Evolutionary conservation across 2,888 invertebrate genomes (phyloP), one percentile per base, ranked within the genome.

Genomic region (Brachypterus glaber): DNA sequence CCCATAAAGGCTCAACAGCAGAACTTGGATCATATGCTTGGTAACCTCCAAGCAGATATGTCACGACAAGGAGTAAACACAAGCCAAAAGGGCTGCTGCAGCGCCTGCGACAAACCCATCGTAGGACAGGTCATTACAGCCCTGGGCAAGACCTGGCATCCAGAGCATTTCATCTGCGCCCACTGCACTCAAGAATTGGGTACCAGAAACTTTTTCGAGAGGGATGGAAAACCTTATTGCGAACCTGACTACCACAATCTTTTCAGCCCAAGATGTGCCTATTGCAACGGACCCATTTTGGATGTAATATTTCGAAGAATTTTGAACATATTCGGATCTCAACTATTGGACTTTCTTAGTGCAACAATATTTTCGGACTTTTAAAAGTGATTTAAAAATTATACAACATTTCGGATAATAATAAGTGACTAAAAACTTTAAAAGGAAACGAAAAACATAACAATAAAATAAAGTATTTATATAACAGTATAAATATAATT

Each of bases 11-110:
- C 67, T 39, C 69, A 58, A 30, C 63, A 63, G 43, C 60, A 62
- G 47, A 73, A 74, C 60, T 63, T 74, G 58, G 74, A 74, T 70
- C 72, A 69, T 67, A 93, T 93, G 92, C 83, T 93, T 67, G 92
- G 91, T 53, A 88, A 83, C 52, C 75, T 91, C 54, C 91, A 93
- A 64, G 89, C 88, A 64, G 93, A 96, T 74, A 93, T 97, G 93
- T 91, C 86, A 71, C 86, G 92, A 64, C 97, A 97, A 76, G 97
- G 97, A 69, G 91, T 97, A 48, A 93, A 86, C 67, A 96, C 96
- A 47, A 92, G 95, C 56, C 95, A 97, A 66, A 97, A 98, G 73
- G 97, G 98, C 59, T 93, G 95, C 74, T 98, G 98, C 81, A 92
- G 80, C 64, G 93, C 93, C 52, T 98, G 98, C 74, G 90, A 92